These are phyloP conservation scores for Dasypogon diadema DNA, from an alignment of 2,888 invertebrate species.

Conservation along the genomic window DNA sequence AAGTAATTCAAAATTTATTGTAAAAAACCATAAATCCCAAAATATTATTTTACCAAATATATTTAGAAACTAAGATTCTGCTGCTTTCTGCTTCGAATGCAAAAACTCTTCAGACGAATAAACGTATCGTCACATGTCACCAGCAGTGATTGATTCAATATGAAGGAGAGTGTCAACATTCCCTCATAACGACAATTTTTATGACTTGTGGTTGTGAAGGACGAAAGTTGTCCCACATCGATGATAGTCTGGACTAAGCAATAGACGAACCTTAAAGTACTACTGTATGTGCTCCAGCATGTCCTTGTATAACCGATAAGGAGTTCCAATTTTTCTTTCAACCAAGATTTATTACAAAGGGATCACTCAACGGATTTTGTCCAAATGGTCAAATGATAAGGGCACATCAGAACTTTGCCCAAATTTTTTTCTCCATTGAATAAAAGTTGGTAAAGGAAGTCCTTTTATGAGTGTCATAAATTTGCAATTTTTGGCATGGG, in stretches of 20 bases:
- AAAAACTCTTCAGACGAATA: too few species aligned
- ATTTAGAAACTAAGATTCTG: too few species aligned
- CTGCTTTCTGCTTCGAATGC: too few species aligned
- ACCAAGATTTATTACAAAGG: slow-evolving; percentile 8
- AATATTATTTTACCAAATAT: too few species aligned
- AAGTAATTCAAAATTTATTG: too few species aligned
- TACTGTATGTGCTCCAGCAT: not conserved
- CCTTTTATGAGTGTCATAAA: slow-evolving; percentile 4
- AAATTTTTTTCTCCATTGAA: not conserved
- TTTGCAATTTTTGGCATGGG: slow-evolving; percentile 5
- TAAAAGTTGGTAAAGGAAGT: not conserved
- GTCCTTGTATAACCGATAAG: not conserved
- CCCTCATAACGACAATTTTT: slow-evolving; percentile 19
- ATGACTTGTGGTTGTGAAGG: not conserved
- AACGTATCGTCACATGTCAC: slow-evolving; percentile 3
- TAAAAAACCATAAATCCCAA: too few species aligned
- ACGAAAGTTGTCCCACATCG: not conserved
- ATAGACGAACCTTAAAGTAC: not conserved
- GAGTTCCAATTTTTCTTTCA: not conserved
- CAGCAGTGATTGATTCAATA: slow-evolving; percentile 7
- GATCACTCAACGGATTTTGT: slow-evolving; percentile 5
- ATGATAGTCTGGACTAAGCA: not conserved
- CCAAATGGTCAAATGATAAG: slow-evolving; percentile 4
- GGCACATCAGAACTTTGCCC: not conserved
- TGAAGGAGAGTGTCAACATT: not conserved